Base-by-base conservation (phyloP, 1,140 invertebrate genomes). In the Hypsibius dujardini region DNA sequence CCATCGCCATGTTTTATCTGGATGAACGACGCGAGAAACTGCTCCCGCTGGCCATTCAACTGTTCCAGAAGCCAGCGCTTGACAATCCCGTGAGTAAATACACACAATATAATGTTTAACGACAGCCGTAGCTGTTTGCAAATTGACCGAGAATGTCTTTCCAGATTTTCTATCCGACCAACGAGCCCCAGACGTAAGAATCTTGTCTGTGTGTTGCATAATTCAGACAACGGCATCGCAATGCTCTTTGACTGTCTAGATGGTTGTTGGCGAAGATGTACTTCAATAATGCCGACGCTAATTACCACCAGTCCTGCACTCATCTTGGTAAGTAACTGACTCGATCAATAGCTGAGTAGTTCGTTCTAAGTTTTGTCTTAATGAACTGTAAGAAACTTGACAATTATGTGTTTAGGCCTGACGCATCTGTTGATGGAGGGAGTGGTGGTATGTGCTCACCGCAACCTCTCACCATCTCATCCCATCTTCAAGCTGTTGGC, bases 191-290 rank as follows among this genome's bases (percentile, higher is more conserved):
- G 71, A n/a, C 50, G 50, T 56, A 56, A 56, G 50, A n/a, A n/a
- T n/a, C 50, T 56, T 7, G 7, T 56, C 50, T 7, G 50, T 56
- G 7, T n/a, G 7, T 56, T 7, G n/a, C 50, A 56, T 7, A 56
- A 56, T n/a, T 56, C 50, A 7, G n/a, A n/a, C 50, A 56, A n/a
- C 7, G 7, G 7, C 50, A 56, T 7, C 50, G 7, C 50, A 7
- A 7, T n/a, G 7, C 50, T 56, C n/a, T 56, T n/a, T 7, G 50
- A 56, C n/a, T 56, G 7, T 76, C n/a, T n/a, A 79, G 78, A 0
- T 83, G 82, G 82, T 75, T 82, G 69, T 72, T 81, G 71, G 81
- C 81, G 1, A 83, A 83, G 75, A 82, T 83, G 79, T 83, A 78
- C 77, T 82, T 80, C 74, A 82, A 82, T 76, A 80, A 80, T 71